A percentile compares a stretch with the other conserved stretches of the same genome.
Evolutionary conservation across 1,140 invertebrate genomes (phyloP).

Genomic region (Drosophila orosa): DNA sequence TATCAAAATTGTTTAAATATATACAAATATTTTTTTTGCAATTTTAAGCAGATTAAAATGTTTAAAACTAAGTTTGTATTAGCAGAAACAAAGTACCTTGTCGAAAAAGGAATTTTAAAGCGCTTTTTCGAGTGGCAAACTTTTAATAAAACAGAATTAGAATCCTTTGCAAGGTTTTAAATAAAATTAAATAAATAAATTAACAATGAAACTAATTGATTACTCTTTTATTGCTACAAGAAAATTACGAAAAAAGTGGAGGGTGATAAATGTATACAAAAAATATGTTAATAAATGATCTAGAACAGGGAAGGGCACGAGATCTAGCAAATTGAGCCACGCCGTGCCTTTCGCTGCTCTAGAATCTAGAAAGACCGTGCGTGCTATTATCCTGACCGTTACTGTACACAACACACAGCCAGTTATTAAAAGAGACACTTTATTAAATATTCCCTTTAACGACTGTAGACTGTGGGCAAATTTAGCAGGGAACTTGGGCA

Average conservation of each 20-base stretch:
- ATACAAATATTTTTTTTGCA: too few species aligned
- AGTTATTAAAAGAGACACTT: neutral
- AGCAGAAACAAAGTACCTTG: neutral
- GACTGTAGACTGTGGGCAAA: neutral
- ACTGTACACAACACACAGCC: constrained; percentile 4
- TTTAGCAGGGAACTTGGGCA: neutral
- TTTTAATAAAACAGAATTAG: neutral
- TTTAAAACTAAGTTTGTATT: too few species aligned
- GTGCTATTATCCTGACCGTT: constrained; percentile 33
- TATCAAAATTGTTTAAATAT: neutral
- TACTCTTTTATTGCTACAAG: neutral
- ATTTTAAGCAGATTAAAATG: too few species aligned
- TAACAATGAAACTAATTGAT: neutral
- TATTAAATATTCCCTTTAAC: neutral
- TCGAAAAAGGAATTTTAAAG: neutral
- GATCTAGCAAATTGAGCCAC: too few species aligned
- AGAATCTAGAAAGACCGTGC: neutral
- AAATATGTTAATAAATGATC: neutral
- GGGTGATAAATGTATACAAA: neutral
- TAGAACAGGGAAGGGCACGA: too few species aligned
- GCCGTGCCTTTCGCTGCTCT: too few species aligned
- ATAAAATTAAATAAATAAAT: too few species aligned
- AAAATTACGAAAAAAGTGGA: neutral
- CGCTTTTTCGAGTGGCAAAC: neutral
- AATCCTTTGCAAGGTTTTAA: neutral